phyloP scores from a whole-genome alignment of 2,888 invertebrate species.

The Troides oblongomaculatus region DNA sequence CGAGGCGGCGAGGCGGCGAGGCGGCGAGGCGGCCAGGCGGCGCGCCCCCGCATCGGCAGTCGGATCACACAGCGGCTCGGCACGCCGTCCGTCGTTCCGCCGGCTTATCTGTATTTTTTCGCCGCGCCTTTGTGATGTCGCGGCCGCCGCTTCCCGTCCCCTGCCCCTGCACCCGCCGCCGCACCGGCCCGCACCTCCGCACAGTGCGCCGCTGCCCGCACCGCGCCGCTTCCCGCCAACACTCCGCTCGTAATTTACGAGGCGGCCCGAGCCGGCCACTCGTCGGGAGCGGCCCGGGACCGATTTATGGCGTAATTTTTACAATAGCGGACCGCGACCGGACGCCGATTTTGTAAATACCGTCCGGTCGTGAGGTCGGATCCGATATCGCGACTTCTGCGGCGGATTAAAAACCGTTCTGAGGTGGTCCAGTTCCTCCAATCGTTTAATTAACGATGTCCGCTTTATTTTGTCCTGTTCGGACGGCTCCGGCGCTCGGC shows the following conservation, averaged over 20 bases:
- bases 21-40: too few species aligned
- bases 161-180: conserved; percentile 52
- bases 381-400: conserved; percentile 28
- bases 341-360: conserved; percentile 48
- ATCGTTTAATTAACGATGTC: conserved; percentile 26
- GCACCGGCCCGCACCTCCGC: conserved; percentile 38
- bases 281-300: conserved; percentile 56
- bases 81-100: conserved; percentile 38
- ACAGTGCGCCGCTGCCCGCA: not conserved
- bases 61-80: conserved; percentile 18
- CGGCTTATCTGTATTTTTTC: conserved; percentile 60
- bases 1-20: too few species aligned
- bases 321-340: conserved; percentile 52
- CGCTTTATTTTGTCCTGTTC: conserved; percentile 10
- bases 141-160: conserved; percentile 45
- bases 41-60: conserved; percentile 3
- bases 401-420: conserved; percentile 14
- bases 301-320: conserved; percentile 74
- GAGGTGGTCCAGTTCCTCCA: conserved; percentile 23
- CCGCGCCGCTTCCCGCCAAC: conserved; percentile 29
- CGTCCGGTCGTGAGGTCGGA: conserved; percentile 30
- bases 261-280: conserved; percentile 37
- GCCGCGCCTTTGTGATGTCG: conserved; percentile 69
- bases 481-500: conserved; percentile 10
- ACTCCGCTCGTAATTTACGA: conserved; percentile 41